A percentile compares a stretch with the other conserved stretches of the same genome.
Evolutionary conservation across 2,797 vertebrate genomes (phyloP).

Genomic region (Myotis vivesi): DNA sequence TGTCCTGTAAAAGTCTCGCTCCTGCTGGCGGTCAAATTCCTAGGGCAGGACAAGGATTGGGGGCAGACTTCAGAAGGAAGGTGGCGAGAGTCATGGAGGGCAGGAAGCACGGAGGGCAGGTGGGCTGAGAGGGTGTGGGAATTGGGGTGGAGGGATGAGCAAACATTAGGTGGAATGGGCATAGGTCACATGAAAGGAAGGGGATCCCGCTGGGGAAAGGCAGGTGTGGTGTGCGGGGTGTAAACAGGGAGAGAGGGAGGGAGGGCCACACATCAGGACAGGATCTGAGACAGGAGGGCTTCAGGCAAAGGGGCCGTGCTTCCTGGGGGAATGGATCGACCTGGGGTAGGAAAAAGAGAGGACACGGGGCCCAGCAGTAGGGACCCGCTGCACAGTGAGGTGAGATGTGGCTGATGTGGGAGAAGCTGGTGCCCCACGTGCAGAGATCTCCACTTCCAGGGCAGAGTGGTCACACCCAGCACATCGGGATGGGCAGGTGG

Average conservation of each 20-base stretch:
- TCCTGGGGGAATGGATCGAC: background rate
- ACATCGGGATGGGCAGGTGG: background rate
- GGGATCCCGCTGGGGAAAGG: background rate
- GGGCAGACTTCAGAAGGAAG: background rate
- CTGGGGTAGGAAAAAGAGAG: background rate
- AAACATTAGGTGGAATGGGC: background rate
- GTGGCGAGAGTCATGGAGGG: background rate
- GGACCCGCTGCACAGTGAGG: background rate
- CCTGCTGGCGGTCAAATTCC: slow-evolving; percentile 89
- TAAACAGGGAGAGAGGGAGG: background rate
- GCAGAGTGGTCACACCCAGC: background rate
- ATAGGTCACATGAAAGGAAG: background rate
- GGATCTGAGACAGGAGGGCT: background rate
- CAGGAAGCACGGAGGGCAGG: background rate
- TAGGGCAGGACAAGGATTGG: slow-evolving; percentile 64
- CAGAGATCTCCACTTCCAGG: background rate
- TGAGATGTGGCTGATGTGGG: background rate
- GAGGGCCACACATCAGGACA: background rate
- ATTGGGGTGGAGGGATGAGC: background rate
- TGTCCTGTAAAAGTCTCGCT: slow-evolving; percentile 92
- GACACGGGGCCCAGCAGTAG: background rate
- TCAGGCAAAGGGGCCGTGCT: background rate
- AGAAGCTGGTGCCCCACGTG: background rate
- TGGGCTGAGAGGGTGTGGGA: background rate
- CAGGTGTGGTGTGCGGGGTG: fast-evolving